These are phyloP conservation scores for Remorina albescens DNA, from an alignment of 2,797 vertebrate species.

Conservation along the genomic window DNA sequence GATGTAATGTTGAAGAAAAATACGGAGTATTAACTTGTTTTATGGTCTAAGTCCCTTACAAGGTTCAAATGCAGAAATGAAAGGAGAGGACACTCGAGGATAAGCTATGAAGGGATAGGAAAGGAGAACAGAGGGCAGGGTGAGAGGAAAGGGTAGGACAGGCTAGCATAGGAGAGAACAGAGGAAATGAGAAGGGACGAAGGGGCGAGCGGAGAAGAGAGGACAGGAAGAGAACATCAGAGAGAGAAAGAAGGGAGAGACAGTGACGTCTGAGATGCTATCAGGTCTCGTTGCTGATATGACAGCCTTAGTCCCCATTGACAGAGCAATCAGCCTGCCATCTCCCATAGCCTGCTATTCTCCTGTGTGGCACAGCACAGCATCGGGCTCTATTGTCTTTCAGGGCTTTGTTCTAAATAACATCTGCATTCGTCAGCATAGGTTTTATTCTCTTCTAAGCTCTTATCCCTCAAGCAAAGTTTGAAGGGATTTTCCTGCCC, in stretches of 20 bases:
- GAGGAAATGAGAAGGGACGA: slow-evolving; percentile 57
- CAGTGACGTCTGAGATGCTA: slow-evolving; percentile 81
- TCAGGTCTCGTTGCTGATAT: slow-evolving; percentile 76
- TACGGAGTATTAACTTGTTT: neutral
- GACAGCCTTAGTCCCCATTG: slow-evolving; percentile 73
- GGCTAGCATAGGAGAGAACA: slow-evolving; percentile 31
- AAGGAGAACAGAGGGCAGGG: slow-evolving; percentile 25
- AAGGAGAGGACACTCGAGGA: slow-evolving; percentile 19
- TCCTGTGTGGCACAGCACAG: slow-evolving; percentile 58
- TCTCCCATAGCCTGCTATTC: slow-evolving; percentile 72
- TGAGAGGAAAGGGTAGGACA: slow-evolving; percentile 22
- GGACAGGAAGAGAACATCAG: slow-evolving; percentile 67
- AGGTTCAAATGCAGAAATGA: neutral
- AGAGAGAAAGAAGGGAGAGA: slow-evolving; percentile 73
- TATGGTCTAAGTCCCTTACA: neutral
- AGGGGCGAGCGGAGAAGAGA: slow-evolving; percentile 34
- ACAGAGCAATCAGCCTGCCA: slow-evolving; percentile 77
- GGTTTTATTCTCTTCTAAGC: slow-evolving; percentile 67
- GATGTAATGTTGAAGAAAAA: neutral
- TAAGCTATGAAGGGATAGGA: neutral
- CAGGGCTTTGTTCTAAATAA: slow-evolving; percentile 76
- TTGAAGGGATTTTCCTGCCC: slow-evolving; percentile 79
- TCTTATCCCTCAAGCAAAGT: slow-evolving; percentile 70
- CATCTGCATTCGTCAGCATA: slow-evolving; percentile 82
- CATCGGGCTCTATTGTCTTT: slow-evolving; percentile 73